Conservation (phyloP, 2,113 vertebrate genomes). For the Catharus bicknelli region DNA sequence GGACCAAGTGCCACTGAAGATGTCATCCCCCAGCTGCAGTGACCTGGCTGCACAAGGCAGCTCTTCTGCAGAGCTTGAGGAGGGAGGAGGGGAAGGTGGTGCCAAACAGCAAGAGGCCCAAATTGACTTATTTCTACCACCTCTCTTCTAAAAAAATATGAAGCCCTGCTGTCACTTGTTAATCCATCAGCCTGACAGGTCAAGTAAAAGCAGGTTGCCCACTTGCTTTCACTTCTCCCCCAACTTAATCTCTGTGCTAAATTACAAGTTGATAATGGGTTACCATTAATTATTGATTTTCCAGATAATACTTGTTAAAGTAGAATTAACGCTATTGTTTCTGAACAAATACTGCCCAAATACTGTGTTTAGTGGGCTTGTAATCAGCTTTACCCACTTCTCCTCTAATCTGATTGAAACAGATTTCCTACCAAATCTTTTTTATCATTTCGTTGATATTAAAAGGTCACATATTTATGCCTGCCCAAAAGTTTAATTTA, state of each 20-base stretch:
- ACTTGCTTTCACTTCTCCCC: conserved; percentile 47
- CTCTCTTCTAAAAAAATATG: neutral
- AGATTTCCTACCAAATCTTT: conserved; percentile 85
- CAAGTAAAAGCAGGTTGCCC: conserved; percentile 60
- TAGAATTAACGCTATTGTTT: conserved; percentile 81
- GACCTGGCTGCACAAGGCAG: accelerated
- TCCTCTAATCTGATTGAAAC: conserved; percentile 85
- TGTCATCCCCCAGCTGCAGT: accelerated
- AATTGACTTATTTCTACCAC: conserved; percentile 35
- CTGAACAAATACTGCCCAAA: conserved; percentile 77
- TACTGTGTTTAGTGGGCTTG: conserved; percentile 78
- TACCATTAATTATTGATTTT: conserved; percentile 78
- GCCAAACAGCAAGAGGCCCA: neutral
- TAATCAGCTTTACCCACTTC: conserved; percentile 90
- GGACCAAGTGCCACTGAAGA: neutral
- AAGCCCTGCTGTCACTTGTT: neutral
- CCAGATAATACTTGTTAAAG: conserved; percentile 77
- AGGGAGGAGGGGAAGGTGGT: neutral
- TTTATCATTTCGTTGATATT: conserved; percentile 83
- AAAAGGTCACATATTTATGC: conserved; percentile 79
- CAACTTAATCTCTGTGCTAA: conserved; percentile 18
- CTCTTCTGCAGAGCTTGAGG: neutral
- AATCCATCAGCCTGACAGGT: conserved; percentile 48
- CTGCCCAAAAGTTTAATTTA: conserved; percentile 75
- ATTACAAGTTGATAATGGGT: conserved; percentile 64